Evolutionary conservation across 2,113 vertebrate genomes (phyloP).

Genomic region (Acinonyx jubatus): DNA sequence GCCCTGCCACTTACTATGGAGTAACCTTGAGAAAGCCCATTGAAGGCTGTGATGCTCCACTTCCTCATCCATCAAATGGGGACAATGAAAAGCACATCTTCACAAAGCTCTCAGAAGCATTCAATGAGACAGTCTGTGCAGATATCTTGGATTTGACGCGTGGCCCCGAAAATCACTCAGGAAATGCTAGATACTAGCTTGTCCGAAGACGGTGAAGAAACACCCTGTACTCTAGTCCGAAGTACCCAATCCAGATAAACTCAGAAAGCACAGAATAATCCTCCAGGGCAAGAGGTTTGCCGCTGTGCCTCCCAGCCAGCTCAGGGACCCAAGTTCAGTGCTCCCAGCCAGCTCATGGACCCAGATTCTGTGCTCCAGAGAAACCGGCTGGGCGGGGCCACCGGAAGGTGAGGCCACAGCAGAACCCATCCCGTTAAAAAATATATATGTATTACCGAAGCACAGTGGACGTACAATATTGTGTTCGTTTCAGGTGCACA

Average conservation of each 20-base stretch:
- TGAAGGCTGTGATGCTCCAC: not conserved
- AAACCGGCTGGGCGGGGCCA: not conserved
- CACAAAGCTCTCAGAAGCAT: not conserved
- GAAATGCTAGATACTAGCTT: not conserved
- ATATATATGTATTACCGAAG: not conserved
- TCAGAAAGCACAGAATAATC: not conserved
- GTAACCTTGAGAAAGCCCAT: not conserved
- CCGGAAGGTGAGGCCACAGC: not conserved
- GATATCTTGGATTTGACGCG: not conserved
- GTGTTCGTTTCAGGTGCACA: not conserved
- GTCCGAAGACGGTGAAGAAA: not conserved
- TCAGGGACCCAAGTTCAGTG: not conserved
- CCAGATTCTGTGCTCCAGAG: not conserved
- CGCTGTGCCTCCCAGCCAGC: not conserved
- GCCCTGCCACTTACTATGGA: not conserved
- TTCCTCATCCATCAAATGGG: not conserved
- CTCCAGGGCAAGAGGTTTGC: not conserved
- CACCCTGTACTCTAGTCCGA: not conserved
- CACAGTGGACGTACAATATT: not conserved
- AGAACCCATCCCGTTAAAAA: not conserved
- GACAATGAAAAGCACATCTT: not conserved
- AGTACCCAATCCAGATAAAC: not conserved
- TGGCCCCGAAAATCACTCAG: not conserved
- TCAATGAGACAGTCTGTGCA: not conserved
- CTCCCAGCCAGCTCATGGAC: not conserved